Conservation (phyloP, 2,888 invertebrate species). For the Scelioninae gen. 1 region DNA sequence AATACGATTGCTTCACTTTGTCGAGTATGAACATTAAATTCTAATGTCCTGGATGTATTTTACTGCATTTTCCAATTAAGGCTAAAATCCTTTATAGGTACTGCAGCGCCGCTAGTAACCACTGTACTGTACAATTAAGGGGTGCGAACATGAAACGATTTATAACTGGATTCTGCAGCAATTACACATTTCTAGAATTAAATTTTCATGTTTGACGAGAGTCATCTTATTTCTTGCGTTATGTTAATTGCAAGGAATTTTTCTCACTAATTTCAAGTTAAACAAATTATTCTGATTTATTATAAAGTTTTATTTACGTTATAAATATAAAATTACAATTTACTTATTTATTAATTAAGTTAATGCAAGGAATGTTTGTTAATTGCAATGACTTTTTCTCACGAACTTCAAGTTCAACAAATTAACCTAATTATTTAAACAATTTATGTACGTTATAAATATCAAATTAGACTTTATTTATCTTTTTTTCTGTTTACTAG, state of each 20-base stretch:
- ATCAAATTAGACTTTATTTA: no score
- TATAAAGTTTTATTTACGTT: background rate
- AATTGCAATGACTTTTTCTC: background rate
- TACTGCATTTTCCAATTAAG: slow-evolving; percentile 65
- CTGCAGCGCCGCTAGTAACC: slow-evolving; percentile 37
- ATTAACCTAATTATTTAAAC: background rate
- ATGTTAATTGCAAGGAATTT: slow-evolving; percentile 3
- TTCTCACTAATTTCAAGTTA: background rate
- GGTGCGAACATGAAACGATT: slow-evolving; percentile 60
- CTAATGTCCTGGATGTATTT: slow-evolving; percentile 57
- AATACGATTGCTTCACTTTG: slow-evolving; percentile 38
- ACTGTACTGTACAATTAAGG: slow-evolving; percentile 55
- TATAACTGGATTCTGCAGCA: slow-evolving; percentile 49
- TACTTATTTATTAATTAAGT: no score
- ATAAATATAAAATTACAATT: background rate
- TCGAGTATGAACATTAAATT: slow-evolving; percentile 46
- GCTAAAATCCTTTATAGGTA: slow-evolving; percentile 64
- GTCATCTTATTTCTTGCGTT: slow-evolving; percentile 27
- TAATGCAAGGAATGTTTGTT: no score
- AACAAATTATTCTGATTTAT: background rate
- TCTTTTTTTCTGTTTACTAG: no score
- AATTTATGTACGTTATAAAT: background rate
- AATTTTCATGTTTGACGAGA: slow-evolving; percentile 56
- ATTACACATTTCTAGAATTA: slow-evolving; percentile 52
- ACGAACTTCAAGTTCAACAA: background rate